phyloP scores from a whole-genome alignment of 2,797 vertebrate genomes.

The Arctocebus calabarensis region DNA sequence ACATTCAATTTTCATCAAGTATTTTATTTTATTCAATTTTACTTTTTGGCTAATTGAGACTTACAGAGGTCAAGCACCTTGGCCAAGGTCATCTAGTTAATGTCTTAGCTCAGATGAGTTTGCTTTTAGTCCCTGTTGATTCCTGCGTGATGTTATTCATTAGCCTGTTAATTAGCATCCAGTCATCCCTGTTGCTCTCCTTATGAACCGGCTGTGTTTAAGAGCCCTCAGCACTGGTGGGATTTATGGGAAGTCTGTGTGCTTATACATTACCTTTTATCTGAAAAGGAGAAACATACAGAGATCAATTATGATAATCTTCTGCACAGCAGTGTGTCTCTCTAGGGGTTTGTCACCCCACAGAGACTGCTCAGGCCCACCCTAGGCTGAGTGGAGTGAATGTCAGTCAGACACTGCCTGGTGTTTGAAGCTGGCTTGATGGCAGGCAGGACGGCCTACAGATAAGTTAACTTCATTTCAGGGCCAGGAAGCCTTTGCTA shows the following conservation, averaged over 20 bases:
- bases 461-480: slow-evolving; percentile 80
- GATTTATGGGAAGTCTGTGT: slow-evolving; percentile 46
- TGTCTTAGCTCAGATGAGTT: slow-evolving; percentile 48
- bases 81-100: slow-evolving; percentile 6
- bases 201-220: slow-evolving; percentile 21
- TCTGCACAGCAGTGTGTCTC: background rate
- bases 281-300: slow-evolving; percentile 56
- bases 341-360: background rate
- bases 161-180: slow-evolving; percentile 66
- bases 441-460: slow-evolving; percentile 72
- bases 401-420: slow-evolving; percentile 58
- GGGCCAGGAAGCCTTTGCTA: slow-evolving; percentile 67
- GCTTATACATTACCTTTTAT: slow-evolving; percentile 64
- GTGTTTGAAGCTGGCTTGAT: slow-evolving; percentile 15
- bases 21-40: slow-evolving; percentile 71
- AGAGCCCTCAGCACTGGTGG: background rate
- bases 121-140: slow-evolving; percentile 16
- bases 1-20: slow-evolving; percentile 61
- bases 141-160: slow-evolving; percentile 51
- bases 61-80: slow-evolving; percentile 61
- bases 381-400: background rate
- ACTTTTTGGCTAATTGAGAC: slow-evolving; percentile 51
- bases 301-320: slow-evolving; percentile 51
- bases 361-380: background rate
- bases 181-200: slow-evolving; percentile 44